Conservation (phyloP, 2,797 vertebrate genomes). For the Echeneis naucrates region DNA sequence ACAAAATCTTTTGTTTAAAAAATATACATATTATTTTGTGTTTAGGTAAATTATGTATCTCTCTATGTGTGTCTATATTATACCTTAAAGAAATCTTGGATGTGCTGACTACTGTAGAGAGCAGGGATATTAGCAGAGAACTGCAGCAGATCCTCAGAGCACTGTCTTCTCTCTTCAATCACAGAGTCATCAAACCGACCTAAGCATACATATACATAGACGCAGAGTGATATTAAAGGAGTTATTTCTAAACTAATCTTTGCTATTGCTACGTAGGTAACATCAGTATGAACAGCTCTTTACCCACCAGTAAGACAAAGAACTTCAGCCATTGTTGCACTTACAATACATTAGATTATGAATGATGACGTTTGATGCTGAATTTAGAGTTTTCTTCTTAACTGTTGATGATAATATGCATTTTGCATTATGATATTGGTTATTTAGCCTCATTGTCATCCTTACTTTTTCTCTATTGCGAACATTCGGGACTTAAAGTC, state of each 20-base stretch:
- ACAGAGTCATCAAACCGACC: conserved; percentile 95
- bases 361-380: too few species aligned
- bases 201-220: conserved; percentile 56
- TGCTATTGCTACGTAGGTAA: too few species aligned
- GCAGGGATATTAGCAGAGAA: conserved; percentile 97
- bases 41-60: not conserved
- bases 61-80: not conserved
- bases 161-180: conserved; percentile 96
- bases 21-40: not conserved
- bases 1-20: not conserved
- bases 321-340: too few species aligned
- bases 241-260: too few species aligned
- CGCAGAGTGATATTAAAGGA: not conserved
- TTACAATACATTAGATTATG: too few species aligned
- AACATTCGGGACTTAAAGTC: not conserved
- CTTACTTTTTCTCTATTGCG: not conserved
- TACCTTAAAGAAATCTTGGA: conserved; percentile 98
- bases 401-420: too few species aligned
- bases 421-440: too few species aligned
- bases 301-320: too few species aligned
- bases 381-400: too few species aligned
- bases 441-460: not conserved
- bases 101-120: conserved; percentile 92
- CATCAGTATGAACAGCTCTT: too few species aligned
- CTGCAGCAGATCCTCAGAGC: conserved; percentile 96